Base-by-base conservation (phyloP, 1,140 invertebrate genomes). In the Lycorma delicatula region DNA sequence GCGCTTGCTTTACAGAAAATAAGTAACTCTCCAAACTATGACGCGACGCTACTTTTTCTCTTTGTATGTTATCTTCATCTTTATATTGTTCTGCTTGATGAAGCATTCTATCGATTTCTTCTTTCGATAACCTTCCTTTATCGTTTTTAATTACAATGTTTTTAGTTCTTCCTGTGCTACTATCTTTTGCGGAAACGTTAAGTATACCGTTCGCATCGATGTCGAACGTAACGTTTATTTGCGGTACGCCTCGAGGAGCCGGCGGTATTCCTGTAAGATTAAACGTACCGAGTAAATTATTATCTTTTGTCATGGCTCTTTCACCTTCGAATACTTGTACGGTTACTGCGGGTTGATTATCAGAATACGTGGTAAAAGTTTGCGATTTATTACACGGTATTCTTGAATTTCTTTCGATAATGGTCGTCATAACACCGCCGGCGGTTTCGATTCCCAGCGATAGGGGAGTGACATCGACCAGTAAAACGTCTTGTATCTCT, bases 301-400 rank as follows among this genome's bases (percentile, higher is more conserved):
- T 85, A 63, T 85, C 81, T 54, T 73, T 78, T 6, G 86, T 88
- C 82, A 89, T 85, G 0, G 84, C 81, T 64, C 86, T 68, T 69
- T 89, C 86, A n/a, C 87, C 87, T 73, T 90, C 86, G 67, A 79
- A 90, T 90, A 79, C 85, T 62, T 83, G 78, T 47, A 85, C 79
- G 13, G 74, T 77, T 0, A 87, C 84, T 7, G 73, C 82, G 2
- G 81, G 75, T 67, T 87, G 85, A 60, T 81, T 81, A 59, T 79
- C 75, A 1, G 74, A 66, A 54, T 76, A 76, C 0, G 76, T 78
- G 0, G 74, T 76, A 65, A 78, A 79, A 5, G 67, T 71, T 56
- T 78, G 70, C 5, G 72, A 63, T 20, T 73, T 70, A 54, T 77
- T 76, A 51, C 70, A 72, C 1, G 77, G 77, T 23, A 79, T 77